Evolutionary conservation across 2,797 vertebrate genomes (phyloP).

Genomic region (Cynodonichthys magdalenae): DNA sequence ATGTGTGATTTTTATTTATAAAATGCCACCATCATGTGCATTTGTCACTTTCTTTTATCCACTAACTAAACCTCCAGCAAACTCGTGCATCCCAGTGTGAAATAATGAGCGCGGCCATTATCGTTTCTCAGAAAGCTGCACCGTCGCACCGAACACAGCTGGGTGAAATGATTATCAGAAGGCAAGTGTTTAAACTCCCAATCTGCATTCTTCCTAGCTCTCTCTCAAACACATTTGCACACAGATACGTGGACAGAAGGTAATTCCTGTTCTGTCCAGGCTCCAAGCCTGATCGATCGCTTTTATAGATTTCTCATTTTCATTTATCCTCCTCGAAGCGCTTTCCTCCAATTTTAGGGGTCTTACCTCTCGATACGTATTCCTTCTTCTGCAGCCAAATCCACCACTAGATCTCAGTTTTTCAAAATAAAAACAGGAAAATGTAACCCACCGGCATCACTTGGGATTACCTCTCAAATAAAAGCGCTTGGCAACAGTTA

Average conservation of each 20-base stretch:
- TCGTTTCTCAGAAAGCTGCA: conserved; percentile 35
- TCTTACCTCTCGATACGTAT: conserved; percentile 36
- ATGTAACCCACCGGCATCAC: conserved; percentile 22
- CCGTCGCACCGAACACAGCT: conserved; percentile 12
- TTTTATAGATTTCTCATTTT: conserved; percentile 66
- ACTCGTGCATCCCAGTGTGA: conserved; percentile 30
- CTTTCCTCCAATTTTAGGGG: conserved; percentile 48
- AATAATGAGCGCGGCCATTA: conserved; percentile 41
- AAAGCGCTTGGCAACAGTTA: conserved; percentile 39
- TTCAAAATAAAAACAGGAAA: background rate
- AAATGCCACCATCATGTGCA: conserved; percentile 23
- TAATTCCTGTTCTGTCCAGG: conserved; percentile 9
- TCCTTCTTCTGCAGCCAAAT: conserved; percentile 43
- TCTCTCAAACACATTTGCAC: conserved; percentile 25
- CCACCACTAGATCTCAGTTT: conserved; percentile 19
- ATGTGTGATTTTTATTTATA: conserved; percentile 11
- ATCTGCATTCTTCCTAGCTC: conserved; percentile 7
- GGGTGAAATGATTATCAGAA: conserved; percentile 39
- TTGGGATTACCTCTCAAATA: conserved; percentile 34
- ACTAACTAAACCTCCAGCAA: conserved; percentile 29
- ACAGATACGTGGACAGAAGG: conserved; percentile 36
- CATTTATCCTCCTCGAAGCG: conserved; percentile 58
- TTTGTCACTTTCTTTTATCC: conserved; percentile 32
- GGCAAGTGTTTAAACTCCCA: conserved; percentile 29
- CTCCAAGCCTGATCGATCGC: conserved; percentile 48